A percentile compares a stretch with the other conserved stretches of the same genome.
phyloP scores from a whole-genome alignment of 2,797 vertebrate species.

The Alcedo quadribrachys region DNA sequence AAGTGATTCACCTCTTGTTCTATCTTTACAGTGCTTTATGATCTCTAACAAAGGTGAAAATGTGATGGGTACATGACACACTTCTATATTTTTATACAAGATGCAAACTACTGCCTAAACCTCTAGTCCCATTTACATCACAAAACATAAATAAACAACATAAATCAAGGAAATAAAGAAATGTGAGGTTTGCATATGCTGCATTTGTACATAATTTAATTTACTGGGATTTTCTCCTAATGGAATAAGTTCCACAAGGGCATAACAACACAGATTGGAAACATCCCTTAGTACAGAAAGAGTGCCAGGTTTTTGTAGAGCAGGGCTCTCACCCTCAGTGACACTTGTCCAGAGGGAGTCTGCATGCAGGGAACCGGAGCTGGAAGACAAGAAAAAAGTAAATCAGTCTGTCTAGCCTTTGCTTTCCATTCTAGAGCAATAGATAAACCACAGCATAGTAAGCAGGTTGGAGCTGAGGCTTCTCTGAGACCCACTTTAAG shows the following conservation, averaged over 20 bases:
- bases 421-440: not conserved
- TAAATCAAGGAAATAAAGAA: not conserved
- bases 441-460: not conserved
- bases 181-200: not conserved
- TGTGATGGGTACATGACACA: accelerated
- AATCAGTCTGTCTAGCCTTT: not conserved
- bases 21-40: not conserved
- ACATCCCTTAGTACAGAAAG: not conserved
- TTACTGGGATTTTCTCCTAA: not conserved
- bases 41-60: not conserved
- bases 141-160: not conserved
- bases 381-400: not conserved
- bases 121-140: not conserved
- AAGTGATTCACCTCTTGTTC: not conserved
- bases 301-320: not conserved
- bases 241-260: not conserved
- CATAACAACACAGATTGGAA: not conserved
- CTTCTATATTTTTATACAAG: not conserved
- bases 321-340: not conserved
- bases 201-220: not conserved
- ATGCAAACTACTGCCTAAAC: not conserved
- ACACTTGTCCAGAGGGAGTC: not conserved
- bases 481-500: not conserved
- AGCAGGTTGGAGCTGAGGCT: not conserved
- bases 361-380: not conserved